Conservation (phyloP, 2,888 invertebrate species). For the Hartigia nigra region DNA sequence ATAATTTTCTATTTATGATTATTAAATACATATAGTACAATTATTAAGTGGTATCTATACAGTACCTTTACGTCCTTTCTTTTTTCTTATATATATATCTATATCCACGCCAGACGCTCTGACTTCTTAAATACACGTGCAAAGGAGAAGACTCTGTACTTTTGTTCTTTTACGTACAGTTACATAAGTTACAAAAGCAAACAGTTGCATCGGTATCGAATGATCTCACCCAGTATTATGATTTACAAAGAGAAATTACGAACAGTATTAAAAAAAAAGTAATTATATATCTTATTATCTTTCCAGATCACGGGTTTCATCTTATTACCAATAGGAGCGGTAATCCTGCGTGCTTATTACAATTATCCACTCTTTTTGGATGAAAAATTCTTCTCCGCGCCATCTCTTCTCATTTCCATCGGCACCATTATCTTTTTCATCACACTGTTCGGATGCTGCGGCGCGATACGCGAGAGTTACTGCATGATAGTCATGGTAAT, state of each 20-base stretch:
- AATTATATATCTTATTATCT: not conserved
- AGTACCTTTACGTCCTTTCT: too few species aligned
- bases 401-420: slow-evolving; percentile 71
- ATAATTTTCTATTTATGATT: not conserved
- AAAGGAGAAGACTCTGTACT: too few species aligned
- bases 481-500: slow-evolving; percentile 83
- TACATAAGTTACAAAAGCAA: too few species aligned
- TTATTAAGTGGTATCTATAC: not conserved
- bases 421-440: slow-evolving; percentile 79
- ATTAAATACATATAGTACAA: not conserved
- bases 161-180: too few species aligned
- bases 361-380: slow-evolving; percentile 77
- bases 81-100: not conserved
- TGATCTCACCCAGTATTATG: not conserved
- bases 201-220: not conserved
- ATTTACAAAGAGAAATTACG: not conserved
- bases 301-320: slow-evolving; percentile 85
- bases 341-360: slow-evolving; percentile 75
- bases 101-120: not conserved
- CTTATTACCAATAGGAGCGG: slow-evolving; percentile 79
- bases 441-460: slow-evolving; percentile 89
- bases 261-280: not conserved
- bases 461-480: slow-evolving; percentile 86
- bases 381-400: slow-evolving; percentile 78
- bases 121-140: not conserved